These are phyloP conservation scores for Nothobranchius furzeri DNA, from an alignment of 2,113 vertebrate genomes.

Conservation along the genomic window DNA sequence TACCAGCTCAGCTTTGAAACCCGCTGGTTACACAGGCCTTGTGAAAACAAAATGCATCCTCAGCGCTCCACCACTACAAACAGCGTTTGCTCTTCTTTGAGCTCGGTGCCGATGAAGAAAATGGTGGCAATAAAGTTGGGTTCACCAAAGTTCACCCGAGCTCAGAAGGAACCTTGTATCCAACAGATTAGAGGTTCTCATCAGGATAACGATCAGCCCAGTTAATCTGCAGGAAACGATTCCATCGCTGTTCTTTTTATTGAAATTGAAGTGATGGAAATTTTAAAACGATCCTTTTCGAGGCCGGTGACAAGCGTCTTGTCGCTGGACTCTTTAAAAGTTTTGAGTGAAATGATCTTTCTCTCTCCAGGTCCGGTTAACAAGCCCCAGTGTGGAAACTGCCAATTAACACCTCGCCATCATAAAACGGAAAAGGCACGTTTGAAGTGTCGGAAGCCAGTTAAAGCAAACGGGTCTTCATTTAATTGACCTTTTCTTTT, in stretches of 20 bases:
- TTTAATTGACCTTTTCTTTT: slow-evolving; percentile 31
- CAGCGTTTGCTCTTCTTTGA: slow-evolving; percentile 26
- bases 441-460: slow-evolving; percentile 37
- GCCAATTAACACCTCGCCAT: slow-evolving; percentile 59
- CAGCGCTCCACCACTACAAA: slow-evolving; percentile 37
- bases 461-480: slow-evolving; percentile 10
- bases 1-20: slow-evolving; percentile 45
- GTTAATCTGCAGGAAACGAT: slow-evolving; percentile 25
- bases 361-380: slow-evolving; percentile 30
- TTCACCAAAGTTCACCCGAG: neutral
- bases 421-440: slow-evolving; percentile 29
- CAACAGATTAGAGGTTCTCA: slow-evolving; percentile 3
- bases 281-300: neutral
- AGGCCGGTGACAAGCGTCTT: slow-evolving; percentile 19
- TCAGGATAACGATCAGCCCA: slow-evolving; percentile 3
- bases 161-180: neutral
- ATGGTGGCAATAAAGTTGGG: neutral
- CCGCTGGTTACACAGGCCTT: slow-evolving; percentile 50
- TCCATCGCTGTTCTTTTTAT: slow-evolving; percentile 2
- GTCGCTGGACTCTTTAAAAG: slow-evolving; percentile 6
- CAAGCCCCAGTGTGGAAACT: slow-evolving; percentile 28
- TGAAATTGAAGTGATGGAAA: neutral
- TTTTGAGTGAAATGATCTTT: slow-evolving; percentile 16
- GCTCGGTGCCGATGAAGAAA: slow-evolving; percentile 29
- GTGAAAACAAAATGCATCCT: slow-evolving; percentile 39